Evolutionary conservation across 1,140 invertebrate species (phyloP), one percentile per base, ranked within the genome.

Genomic region (Melitaea cinxia): DNA sequence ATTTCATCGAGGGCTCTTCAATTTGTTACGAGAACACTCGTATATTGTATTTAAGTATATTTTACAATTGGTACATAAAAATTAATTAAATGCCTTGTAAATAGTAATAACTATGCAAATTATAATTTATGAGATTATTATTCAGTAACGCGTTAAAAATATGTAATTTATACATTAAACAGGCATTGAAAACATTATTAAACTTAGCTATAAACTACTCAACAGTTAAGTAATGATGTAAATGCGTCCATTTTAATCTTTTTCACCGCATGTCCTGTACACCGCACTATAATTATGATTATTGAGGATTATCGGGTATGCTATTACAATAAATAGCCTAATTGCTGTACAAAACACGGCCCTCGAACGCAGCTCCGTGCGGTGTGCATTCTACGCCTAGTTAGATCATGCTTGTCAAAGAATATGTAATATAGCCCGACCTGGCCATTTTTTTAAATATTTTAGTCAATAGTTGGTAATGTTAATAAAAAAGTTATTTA

Each of bases 261-360:
- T 64, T 56, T 58, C 28, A 61, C 49, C 62, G 60, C 53, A 62
- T 65, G 56, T 50, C 24, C 15, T 47, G 24, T 33, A 33, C 54
- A 58, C 59, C 58, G 56, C 71, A 67, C 64, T 67, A 39, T 75
- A 60, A 77, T 82, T 76, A 79, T 42, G 59, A 65, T 76, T 68
- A 78, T 72, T 70, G 42, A 63, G 70, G 69, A 76, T 79, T 81
- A 85, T 63, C 70, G 69, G 74, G 68, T 21, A 17, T 47, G 42
- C 76, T 72, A 82, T 86, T 83, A 88, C 68, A 70, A 77, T 73
- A 71, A 80, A 85, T 78, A 80, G 81, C 72, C 79, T 85, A 89
- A 87, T 89, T 87, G 84, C 73, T 71, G 75, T 58, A 81, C 76
- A 83, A 84, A 83, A 82, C 77, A 73, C 62, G 66, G 77, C 69